These are phyloP conservation scores for Callimorpha dominula DNA, from an alignment of 2,888 invertebrate species.

Conservation along the genomic window DNA sequence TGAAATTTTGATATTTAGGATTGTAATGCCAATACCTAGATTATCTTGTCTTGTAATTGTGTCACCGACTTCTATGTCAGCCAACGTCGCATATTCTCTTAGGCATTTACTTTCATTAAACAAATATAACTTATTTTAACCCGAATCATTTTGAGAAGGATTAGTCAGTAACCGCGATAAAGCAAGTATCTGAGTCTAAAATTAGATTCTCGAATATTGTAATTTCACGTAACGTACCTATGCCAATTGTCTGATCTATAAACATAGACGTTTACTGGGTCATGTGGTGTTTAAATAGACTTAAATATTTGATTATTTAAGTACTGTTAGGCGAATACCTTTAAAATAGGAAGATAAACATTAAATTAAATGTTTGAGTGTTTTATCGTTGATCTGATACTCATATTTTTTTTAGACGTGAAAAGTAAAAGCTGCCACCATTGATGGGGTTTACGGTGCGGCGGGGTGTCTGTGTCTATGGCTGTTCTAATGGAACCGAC, in stretches of 20 bases:
- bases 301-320: slow-evolving; percentile 6
- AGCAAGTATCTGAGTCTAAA: slow-evolving; percentile 24
- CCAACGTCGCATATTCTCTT: background rate
- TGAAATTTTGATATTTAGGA: too few species aligned
- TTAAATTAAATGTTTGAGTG: too few species aligned
- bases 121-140: slow-evolving; percentile 16
- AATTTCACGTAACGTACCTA: slow-evolving; percentile 13
- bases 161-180: slow-evolving; percentile 17
- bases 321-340: background rate
- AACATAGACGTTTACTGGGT: slow-evolving; percentile 13
- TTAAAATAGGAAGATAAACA: slow-evolving; percentile 3
- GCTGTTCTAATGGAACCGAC: too few species aligned
- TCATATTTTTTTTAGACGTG: too few species aligned
- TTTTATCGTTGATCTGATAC: too few species aligned
- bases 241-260: slow-evolving; percentile 20
- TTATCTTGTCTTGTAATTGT: too few species aligned
- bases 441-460: too few species aligned
- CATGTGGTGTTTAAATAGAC: slow-evolving; percentile 4
- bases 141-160: slow-evolving; percentile 30
- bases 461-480: too few species aligned
- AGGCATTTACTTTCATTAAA: background rate
- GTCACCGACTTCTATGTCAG: background rate
- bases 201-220: slow-evolving; percentile 13
- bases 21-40: background rate
- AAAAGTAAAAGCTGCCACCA: too few species aligned